Base-by-base conservation (phyloP, 1,140 invertebrate species). In the Notospermus geniculatus region DNA sequence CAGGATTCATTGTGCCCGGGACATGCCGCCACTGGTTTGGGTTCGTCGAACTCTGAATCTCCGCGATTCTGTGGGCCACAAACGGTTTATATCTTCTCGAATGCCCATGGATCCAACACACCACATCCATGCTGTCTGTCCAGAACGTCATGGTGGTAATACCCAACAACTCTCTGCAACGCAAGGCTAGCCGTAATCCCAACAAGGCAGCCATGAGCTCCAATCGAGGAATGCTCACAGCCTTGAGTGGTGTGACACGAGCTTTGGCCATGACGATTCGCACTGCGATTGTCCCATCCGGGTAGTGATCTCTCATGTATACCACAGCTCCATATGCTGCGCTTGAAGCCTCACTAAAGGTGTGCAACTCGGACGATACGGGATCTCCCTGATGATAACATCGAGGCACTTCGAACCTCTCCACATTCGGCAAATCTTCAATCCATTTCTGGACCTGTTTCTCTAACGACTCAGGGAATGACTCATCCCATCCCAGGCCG, bases 121-220 rank as follows among this genome's bases (percentile, higher is more conserved):
- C n/a, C 46, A 50, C 46, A n/a, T 50, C 25, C 46, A 50, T 23
- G 25, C 46, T 50, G n/a, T 50, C 46, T 50, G 46, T 23, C 46
- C 46, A 50, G n/a, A 50, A 50, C 19, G n/a, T 50, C 19, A 50
- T 4, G 4, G n/a, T 27, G 5, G n/a, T 50, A 4, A 50, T 5
- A n/a, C 25, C 25, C n/a, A 50, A 23, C 25, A 50, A 19, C 46
- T 50, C 46, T 9, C 9, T 50, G 25, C n/a, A 23, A 4, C n/a
- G 4, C 4, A 23, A 5, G 25, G 25, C 46, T n/a, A 50, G 25
- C 4, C 25, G 19, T n/a, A 50, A 19, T 27, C 46, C 46, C n/a
- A 50, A 9, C 4, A 23, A 5, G 9, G 46, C 46, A 23, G 5
- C 46, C 46, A 50, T 50, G 4, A 50, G 46, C n/a, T 50, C 46